Evolutionary conservation across 2,888 invertebrate genomes (phyloP).

Genomic region (Plagodis pulveraria): DNA sequence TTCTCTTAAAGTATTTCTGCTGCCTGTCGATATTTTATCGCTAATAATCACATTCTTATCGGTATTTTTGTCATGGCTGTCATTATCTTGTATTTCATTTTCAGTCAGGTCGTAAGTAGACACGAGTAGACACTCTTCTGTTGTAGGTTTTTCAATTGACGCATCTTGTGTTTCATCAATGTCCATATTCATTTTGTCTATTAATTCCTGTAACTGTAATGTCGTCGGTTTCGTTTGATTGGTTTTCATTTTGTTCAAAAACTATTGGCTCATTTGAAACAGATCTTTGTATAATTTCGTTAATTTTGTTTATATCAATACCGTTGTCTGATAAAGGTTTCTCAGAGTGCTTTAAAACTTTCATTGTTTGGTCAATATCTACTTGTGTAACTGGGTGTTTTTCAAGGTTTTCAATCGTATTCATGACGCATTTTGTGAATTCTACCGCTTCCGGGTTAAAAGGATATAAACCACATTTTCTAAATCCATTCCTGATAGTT

Average conservation of each 20-base stretch:
- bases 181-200: slow-evolving; percentile 2
- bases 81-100: slow-evolving; percentile 1
- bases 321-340: slow-evolving; percentile 4
- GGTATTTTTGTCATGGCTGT: slow-evolving; percentile 4
- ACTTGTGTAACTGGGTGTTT: slow-evolving; percentile 4
- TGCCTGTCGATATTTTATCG: slow-evolving; percentile 4
- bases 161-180: slow-evolving; percentile 4
- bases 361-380: slow-evolving; percentile 4
- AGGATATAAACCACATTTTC: slow-evolving; percentile 5
- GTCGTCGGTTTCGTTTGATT: slow-evolving; percentile 2
- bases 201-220: slow-evolving; percentile 3
- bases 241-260: slow-evolving; percentile 4
- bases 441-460: neutral
- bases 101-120: too few relatives aligned
- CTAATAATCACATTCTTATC: slow-evolving; percentile 3
- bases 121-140: slow-evolving; percentile 1
- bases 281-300: slow-evolving; percentile 3
- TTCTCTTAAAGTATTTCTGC: slow-evolving; percentile 4
- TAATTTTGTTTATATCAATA: slow-evolving; percentile 4
- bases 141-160: slow-evolving; percentile 4
- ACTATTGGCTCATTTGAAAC: slow-evolving; percentile 3
- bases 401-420: slow-evolving; percentile 2
- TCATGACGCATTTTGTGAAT: slow-evolving; percentile 4
- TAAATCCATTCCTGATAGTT: slow-evolving; percentile 2
- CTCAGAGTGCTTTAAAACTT: slow-evolving; percentile 2